Evolutionary conservation across 2,113 vertebrate genomes (phyloP), one percentile per base, ranked within the genome.

Genomic region (Gadus chalcogrammus): DNA sequence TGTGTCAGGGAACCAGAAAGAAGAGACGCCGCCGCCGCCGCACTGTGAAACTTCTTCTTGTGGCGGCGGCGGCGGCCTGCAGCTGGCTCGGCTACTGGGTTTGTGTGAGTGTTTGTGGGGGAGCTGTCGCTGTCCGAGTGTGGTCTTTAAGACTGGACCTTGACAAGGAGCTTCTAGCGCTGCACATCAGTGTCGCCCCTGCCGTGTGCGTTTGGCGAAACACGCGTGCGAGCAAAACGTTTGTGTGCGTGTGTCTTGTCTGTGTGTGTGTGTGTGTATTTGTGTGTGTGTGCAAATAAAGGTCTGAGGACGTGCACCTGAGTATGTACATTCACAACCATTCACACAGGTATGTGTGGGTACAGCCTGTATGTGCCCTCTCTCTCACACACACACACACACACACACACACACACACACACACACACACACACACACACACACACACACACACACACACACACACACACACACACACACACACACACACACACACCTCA

Each of bases 1-100:
- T 89, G 85, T 88, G 85, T 90, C 87, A 87, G 83, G 35, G 74
- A 81, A 83, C 76, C 68, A 64, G 20, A 80, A 73, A 64, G 80
- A 76, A 82, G 6, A 35, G 31, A 5, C 24, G 24, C 24, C 24
- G 31, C 4, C 24, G 31, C 4, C 31, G 31, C 31, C 31, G 31
- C 31, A 7, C 4, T 35, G 31, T 35, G 31, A 35, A 35, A 35
- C 31, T 35, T 35, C 31, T 35, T 35, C 3, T 31, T 3, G 28
- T 5, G 28, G 31, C 4, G 31, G 81, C 79, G 75, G 74, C 72
- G 81, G 81, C 71, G 77, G 64, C n/a, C 65, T 73, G 77, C 85
- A 85, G 77, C 83, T 85, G 85, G 70, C 80, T 73, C 77, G 78
- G 48, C 38, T 76, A 82, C 79, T 35, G 31, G 0, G 31, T 35